Evolutionary conservation across 2,888 invertebrate species (phyloP), one percentile per base, ranked within the genome.

Genomic region (Drosophila prolongata): DNA sequence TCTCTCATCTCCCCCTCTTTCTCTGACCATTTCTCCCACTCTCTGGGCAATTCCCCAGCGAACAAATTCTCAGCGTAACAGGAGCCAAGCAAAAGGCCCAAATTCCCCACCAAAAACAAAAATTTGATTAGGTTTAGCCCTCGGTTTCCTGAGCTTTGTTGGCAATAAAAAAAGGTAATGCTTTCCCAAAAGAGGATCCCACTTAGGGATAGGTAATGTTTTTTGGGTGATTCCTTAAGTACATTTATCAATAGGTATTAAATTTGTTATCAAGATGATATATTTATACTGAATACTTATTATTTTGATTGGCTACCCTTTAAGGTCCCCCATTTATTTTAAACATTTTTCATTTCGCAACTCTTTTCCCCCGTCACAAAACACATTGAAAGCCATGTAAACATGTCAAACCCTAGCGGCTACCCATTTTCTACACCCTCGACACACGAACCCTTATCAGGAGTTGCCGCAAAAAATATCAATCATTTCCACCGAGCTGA

Each of bases 71-170:
- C 44, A 44, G 46, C 44, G 5, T 52, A 52, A 35, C 59, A 59
- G 53, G 42, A 52, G 53, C 59, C n/a, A 52, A 52, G 50, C 30
- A 10, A 59, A 38, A 46, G 14, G 13, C 16, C 47, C 40, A 3
- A 34, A 38, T n/a, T 6, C 16, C 42, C 27, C 35, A 43, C 16
- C 19, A 44, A 68, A 19, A 16, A n/a, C n/a, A 44, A 24, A 44
- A 73, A 64, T 70, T 70, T 50, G 75, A 70, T 70, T 70, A 70
- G 52, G 73, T 50, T 65, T 52, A 50, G 56, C 38, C 44, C 35
- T 58, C 54, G 30, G 56, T 58, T 40, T 30, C 27, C 27, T 16
- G 24, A 37, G 61, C 46, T 55, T 55, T 55, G 38, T 40, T 34
- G 69, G 40, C 65, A 54, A 66, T 66, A 66, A 66, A 68, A n/a